Evolutionary conservation across 2,888 invertebrate genomes (phyloP).

Genomic region (Apotomis turbidana): DNA sequence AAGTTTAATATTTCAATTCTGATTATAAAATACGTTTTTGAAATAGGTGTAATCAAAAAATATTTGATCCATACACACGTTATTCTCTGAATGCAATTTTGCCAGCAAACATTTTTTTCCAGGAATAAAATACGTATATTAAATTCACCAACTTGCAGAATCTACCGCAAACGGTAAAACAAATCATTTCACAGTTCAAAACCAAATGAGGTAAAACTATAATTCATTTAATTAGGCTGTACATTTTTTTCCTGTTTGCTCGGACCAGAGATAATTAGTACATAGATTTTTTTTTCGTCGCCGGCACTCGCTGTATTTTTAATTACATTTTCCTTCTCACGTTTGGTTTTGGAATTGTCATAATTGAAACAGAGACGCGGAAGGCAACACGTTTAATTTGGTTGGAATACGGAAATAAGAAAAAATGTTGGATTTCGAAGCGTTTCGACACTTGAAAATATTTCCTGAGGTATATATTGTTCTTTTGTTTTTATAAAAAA

Average conservation of each 20-base stretch:
- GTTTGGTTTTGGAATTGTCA: constrained; percentile 21
- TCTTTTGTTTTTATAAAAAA: constrained; percentile 32
- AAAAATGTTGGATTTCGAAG: constrained; percentile 57
- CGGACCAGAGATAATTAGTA: constrained; percentile 23
- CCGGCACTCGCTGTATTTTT: constrained; percentile 5
- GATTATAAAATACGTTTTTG: no score
- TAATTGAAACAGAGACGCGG: constrained; percentile 42
- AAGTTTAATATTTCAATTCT: no score
- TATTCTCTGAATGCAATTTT: no score
- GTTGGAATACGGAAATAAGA: constrained; percentile 13
- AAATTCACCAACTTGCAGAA: not conserved
- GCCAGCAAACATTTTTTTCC: no score
- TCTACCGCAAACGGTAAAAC: not conserved
- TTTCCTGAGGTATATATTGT: constrained; percentile 56
- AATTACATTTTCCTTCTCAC: constrained; percentile 32
- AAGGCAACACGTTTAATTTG: constrained; percentile 40
- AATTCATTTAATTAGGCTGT: constrained; percentile 18
- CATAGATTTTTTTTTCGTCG: constrained; percentile 30
- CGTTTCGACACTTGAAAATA: constrained; percentile 50
- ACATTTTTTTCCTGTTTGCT: constrained; percentile 50
- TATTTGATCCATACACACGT: no score
- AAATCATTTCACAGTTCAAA: not conserved
- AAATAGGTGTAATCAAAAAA: no score
- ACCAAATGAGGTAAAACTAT: constrained; percentile 17
- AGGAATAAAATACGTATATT: not conserved